These are phyloP conservation scores for Drosophila punjabiensis DNA, from an alignment of 1,140 invertebrate genomes.

Conservation along the genomic window DNA sequence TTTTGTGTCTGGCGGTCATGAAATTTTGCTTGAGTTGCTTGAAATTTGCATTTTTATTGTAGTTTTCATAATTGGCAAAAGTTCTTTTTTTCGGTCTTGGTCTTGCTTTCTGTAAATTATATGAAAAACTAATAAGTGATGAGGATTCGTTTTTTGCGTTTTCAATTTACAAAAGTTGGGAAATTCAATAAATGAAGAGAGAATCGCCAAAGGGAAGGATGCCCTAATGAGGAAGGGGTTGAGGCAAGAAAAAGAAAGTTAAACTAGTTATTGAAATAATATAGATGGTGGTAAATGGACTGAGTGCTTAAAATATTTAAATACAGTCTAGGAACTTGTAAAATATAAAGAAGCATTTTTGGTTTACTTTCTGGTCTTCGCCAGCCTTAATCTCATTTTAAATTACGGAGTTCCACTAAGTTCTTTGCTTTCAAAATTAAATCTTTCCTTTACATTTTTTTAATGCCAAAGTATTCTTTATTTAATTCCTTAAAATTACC, in stretches of 20 bases:
- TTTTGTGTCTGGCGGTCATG: slow-evolving; percentile 55
- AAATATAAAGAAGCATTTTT: background rate
- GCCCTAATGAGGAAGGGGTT: slow-evolving; percentile 19
- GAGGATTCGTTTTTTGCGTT: slow-evolving; percentile 58
- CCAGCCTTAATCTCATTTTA: too few species aligned
- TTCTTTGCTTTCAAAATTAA: too few species aligned
- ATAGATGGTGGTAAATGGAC: background rate
- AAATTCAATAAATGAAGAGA: slow-evolving; percentile 45
- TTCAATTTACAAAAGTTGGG: slow-evolving; percentile 35
- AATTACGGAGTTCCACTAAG: too few species aligned
- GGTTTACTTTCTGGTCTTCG: too few species aligned
- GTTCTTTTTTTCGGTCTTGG: slow-evolving; percentile 49
- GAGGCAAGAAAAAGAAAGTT: slow-evolving; percentile 9
- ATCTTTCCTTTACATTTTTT: background rate
- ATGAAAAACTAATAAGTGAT: slow-evolving; percentile 76
- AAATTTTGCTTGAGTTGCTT: slow-evolving; percentile 62
- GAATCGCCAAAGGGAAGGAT: slow-evolving; percentile 11
- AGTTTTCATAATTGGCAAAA: slow-evolving; percentile 80
- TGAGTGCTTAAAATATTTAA: background rate
- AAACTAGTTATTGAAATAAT: background rate
- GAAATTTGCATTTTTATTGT: slow-evolving; percentile 77
- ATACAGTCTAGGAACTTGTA: background rate
- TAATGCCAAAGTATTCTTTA: background rate
- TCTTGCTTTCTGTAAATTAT: slow-evolving; percentile 63
- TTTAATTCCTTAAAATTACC: slow-evolving; percentile 8